Percentiles rank a stretch among this genome's conserved stretches.
Conservation (phyloP, 1,140 invertebrate genomes). For the Eubasilissa regina region DNA sequence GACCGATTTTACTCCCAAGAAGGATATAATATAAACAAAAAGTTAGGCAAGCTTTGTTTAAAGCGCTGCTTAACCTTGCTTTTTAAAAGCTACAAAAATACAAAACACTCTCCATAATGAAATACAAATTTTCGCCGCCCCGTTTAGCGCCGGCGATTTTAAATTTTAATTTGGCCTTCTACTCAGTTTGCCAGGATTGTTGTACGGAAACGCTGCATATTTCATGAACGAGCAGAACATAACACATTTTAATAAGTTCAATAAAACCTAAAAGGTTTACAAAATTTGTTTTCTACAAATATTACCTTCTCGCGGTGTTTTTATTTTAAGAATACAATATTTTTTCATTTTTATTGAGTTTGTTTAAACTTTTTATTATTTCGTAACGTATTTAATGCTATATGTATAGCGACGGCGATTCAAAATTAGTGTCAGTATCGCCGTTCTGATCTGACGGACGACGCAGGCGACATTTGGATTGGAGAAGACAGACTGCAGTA, state of each 20-base stretch:
- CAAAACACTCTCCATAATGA: constrained; percentile 40
- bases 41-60: constrained; percentile 22
- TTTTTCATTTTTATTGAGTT: constrained; percentile 2
- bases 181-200: not conserved
- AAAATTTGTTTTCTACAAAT: not conserved
- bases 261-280: constrained; percentile 31
- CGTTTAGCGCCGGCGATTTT: constrained; percentile 10
- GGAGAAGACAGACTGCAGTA: too few species aligned
- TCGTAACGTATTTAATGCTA: too few species aligned
- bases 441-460: too few species aligned
- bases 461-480: too few species aligned
- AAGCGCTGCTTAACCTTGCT: constrained; percentile 31
- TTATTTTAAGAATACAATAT: not conserved
- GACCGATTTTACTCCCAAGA: not conserved
- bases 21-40: constrained; percentile 1
- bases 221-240: constrained; percentile 14
- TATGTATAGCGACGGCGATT: too few species aligned
- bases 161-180: constrained; percentile 28
- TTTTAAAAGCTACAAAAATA: constrained; percentile 34
- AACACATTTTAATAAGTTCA: constrained; percentile 10
- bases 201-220: not conserved
- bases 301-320: not conserved
- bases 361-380: not conserved
- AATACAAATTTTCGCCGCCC: constrained; percentile 22
- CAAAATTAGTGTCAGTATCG: too few species aligned